phyloP scores from a whole-genome alignment of 2,113 vertebrate species.

The Pagrus major region DNA sequence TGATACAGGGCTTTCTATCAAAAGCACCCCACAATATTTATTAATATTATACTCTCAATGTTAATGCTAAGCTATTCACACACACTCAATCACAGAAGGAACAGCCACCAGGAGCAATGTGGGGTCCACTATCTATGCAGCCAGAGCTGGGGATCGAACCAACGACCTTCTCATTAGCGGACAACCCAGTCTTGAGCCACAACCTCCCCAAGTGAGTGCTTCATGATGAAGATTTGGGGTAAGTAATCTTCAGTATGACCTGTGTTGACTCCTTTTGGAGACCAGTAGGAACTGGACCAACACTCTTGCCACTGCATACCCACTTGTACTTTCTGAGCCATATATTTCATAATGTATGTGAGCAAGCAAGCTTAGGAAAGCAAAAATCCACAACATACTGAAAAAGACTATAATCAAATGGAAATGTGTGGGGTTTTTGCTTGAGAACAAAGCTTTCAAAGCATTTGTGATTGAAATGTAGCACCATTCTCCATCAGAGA shows the following conservation, averaged over 20 bases:
- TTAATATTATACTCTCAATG: no score
- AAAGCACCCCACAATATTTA: no score
- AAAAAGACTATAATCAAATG: background rate
- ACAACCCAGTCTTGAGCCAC: no score
- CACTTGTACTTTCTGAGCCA: background rate
- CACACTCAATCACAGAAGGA: no score
- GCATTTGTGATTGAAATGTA: background rate
- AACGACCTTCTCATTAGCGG: no score
- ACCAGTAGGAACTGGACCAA: background rate
- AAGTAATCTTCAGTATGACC: background rate
- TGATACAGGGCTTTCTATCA: no score
- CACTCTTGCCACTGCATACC: background rate
- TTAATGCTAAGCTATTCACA: no score
- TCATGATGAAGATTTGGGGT: background rate
- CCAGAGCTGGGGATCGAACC: no score
- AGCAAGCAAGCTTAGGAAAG: background rate
- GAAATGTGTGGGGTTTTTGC: background rate
- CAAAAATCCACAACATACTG: background rate
- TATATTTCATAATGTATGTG: background rate
- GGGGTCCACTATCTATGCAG: no score
- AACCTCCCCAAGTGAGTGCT: no score
- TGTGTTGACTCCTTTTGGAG: slow-evolving; percentile 31
- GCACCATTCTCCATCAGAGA: background rate
- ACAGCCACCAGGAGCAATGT: no score
- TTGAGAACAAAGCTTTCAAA: background rate